A percentile compares a stretch with the other conserved stretches of the same genome.
phyloP scores from a whole-genome alignment of 2,888 invertebrate species.

The Abscondita cerata region DNA sequence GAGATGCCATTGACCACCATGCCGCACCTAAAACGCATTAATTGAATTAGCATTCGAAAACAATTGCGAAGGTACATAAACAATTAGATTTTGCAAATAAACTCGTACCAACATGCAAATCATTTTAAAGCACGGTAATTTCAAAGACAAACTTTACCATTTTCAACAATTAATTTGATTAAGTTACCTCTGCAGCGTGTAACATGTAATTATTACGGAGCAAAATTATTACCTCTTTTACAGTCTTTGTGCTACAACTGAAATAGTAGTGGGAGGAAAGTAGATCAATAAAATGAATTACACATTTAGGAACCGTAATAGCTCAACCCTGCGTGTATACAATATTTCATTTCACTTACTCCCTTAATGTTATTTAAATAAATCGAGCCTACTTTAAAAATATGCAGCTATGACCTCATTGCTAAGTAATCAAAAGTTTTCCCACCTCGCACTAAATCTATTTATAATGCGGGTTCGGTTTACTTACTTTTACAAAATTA shows the following conservation, averaged over 20 bases:
- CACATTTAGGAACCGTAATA: slow-evolving; percentile 52
- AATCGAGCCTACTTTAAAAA: no score
- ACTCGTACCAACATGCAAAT: not conserved
- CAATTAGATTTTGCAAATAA: slow-evolving; percentile 7
- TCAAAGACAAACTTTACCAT: slow-evolving; percentile 24
- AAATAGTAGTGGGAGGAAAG: slow-evolving; percentile 50
- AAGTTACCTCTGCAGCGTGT: not conserved
- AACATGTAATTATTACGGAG: slow-evolving; percentile 31
- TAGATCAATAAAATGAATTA: slow-evolving; percentile 61
- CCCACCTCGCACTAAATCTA: no score
- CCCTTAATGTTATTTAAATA: not conserved
- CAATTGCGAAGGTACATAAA: not conserved
- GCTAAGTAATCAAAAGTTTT: no score
- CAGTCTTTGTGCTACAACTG: slow-evolving; percentile 45
- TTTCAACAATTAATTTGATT: slow-evolving; percentile 19
- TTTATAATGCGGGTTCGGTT: no score
- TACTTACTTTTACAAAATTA: no score
- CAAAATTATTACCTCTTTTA: slow-evolving; percentile 45
- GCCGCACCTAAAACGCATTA: slow-evolving; percentile 70
- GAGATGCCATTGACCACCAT: slow-evolving; percentile 92
- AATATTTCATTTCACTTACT: slow-evolving; percentile 13
- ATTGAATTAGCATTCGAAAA: not conserved
- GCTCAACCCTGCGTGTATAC: slow-evolving; percentile 36
- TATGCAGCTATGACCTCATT: no score
- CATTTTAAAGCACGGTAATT: not conserved